Base-by-base conservation (phyloP, 2,113 vertebrate genomes). In the Podocnemis expansa region DNA sequence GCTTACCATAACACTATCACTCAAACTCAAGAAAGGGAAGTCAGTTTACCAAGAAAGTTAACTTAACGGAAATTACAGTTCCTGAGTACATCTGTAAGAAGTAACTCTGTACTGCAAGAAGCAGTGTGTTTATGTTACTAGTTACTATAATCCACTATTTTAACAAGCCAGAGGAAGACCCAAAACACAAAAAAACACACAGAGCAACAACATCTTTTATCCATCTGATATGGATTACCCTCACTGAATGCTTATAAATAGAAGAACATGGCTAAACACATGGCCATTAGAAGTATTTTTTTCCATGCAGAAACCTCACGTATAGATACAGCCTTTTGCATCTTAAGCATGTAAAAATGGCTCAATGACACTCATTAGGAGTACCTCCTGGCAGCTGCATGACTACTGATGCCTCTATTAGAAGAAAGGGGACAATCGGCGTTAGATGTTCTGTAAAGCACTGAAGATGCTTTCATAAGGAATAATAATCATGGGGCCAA, bases 361-460 rank as follows among this genome's bases (percentile, higher is more conserved):
- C 24, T 75, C 24, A 22, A 8, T 67, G 31, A 67, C 60, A n/a
- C 38, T 43, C 70, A 75, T 43, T 73, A 75, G 78, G 58, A 96
- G 95, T 38, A 97, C 93, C 94, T 97, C 94, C 95, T 95, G 96
- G 82, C 89, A 45, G n/a, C 79, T 41, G n/a, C 21, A 80, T 75
- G 87, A 78, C 90, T 93, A 90, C 93, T 97, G 96, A 85, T 91
- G 81, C 60, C 91, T 96, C 85, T 70, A 94, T 94, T 92, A 70
- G 95, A 94, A 91, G 89, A 92, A 92, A 94, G 81, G 17, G 80
- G 90, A 91, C 78, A 91, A 38, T 58, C 84, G 78, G 58, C 95
- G 96, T 95, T 96, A 89, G 14, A 84, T 91, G 87, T 86, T 96
- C 49, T 86, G 54, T 91, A 86, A 96, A 81, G 91, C 34, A 19